phyloP scores from a whole-genome alignment of 53 echinoderm and acorn worm genomes.

The Pentamera pediparva region DNA sequence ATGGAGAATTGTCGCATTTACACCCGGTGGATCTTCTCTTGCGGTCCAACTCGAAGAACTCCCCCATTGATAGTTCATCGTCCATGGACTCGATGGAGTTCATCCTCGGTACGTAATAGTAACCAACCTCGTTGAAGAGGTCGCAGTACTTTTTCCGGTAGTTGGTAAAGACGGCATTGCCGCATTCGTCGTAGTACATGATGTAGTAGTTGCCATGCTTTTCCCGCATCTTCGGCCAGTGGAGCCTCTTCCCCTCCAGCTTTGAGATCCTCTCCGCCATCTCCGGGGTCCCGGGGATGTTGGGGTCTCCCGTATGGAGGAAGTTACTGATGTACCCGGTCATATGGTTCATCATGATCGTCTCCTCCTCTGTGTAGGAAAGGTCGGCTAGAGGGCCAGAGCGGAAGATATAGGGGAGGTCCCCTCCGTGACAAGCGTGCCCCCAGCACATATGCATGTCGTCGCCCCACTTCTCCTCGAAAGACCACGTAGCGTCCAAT shows the following conservation, averaged over 20 bases:
- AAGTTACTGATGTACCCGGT: constrained; percentile 20
- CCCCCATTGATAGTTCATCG: background rate
- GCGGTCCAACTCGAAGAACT: background rate
- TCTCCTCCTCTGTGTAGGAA: constrained; percentile 10
- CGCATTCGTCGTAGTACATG: constrained; percentile 12
- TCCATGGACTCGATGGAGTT: background rate
- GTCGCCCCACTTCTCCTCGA: constrained; percentile 16
- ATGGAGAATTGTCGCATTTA: background rate
- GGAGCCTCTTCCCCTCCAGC: background rate
- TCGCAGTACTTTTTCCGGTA: constrained; percentile 17
- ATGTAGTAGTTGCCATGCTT: constrained; percentile 14
- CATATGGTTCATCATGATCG: constrained; percentile 13
- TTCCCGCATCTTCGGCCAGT: constrained; percentile 27
- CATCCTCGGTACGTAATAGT: constrained; percentile 8
- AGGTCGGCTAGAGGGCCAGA: constrained; percentile 2
- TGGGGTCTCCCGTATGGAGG: constrained; percentile 25
- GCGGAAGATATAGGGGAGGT: constrained; percentile 30
- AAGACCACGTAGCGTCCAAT: constrained; percentile 14
- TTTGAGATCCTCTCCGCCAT: background rate
- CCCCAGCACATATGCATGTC: constrained; percentile 16
- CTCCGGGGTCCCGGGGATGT: constrained; percentile 17
- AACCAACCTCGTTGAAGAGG: constrained; percentile 15
- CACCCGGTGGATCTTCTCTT: background rate
- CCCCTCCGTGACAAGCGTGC: constrained; percentile 33
- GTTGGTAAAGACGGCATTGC: constrained; percentile 12